Base-by-base conservation (phyloP, 2,888 invertebrate species). In the Calameuta idolon region DNA sequence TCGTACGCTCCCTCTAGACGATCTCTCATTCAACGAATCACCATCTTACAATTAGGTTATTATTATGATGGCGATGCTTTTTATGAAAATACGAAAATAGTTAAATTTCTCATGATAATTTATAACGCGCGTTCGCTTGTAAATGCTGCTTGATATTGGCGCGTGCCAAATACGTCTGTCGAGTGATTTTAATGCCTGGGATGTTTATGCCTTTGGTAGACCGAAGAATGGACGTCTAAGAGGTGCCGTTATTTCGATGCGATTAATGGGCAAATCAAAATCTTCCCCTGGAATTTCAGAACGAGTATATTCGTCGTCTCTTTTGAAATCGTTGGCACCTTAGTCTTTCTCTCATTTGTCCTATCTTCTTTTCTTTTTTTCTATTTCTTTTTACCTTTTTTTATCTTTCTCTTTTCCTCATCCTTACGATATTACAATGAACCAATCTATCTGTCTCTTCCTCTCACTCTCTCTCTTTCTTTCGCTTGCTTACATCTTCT, bases 401-500 rank as follows among this genome's bases (percentile, higher is more conserved):
- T 30, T 30, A n/a, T 55, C 11, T 5, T 55, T 23, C 31, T 31
- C 31, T 55, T 9, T 55, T 2, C 2, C 2, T 2, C 15, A 55
- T 55, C 1, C 9, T 55, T 55, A 55, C 55, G 23, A 23, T 15
- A 55, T 23, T 55, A 55, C 55, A 9, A 55, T 5, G 23, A 23
- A 55, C 9, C 23, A 23, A 23, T 5, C 55, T 40, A 4, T 23
- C 40, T 15, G 23, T 15, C 23, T 5, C 40, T 37, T 12, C 12
- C 37, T 40, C 40, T 76, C 75, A 69, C 68, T 76, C 37, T 5
- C 2, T 2, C 15, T 15, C 23, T 9, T 9, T 15, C 40, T 23
- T 69, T 74, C 75, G 55, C 73, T 77, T 75, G 73, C 75, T 73
- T n/a, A 77, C 77, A 30, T 37, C 68, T 76, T 81, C 73, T 76